Conservation (phyloP, 2,113 vertebrate genomes). For the Anarrhichthys ocellatus region DNA sequence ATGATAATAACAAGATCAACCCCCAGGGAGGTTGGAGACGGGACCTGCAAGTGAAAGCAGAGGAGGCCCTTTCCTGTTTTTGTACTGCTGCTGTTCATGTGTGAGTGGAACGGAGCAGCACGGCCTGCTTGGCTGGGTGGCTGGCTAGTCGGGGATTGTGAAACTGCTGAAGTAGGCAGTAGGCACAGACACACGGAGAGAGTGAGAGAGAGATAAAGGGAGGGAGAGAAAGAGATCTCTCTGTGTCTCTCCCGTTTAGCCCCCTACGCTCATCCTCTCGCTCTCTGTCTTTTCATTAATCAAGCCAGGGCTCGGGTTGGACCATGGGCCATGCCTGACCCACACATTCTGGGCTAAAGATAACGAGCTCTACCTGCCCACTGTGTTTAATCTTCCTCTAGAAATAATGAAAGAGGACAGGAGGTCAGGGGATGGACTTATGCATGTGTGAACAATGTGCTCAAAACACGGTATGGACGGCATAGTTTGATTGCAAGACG, state of each 20-base stretch:
- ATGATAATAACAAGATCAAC: constrained; percentile 79
- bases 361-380: constrained; percentile 81
- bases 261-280: constrained; percentile 56
- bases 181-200: constrained; percentile 68
- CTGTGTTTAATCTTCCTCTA: constrained; percentile 83
- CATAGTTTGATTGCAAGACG: background rate
- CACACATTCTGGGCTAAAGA: constrained; percentile 78
- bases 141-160: constrained; percentile 78
- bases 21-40: constrained; percentile 76
- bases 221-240: constrained; percentile 54
- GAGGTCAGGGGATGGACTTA: background rate
- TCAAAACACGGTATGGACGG: background rate
- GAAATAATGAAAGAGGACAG: constrained; percentile 68
- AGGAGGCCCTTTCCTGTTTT: constrained; percentile 80
- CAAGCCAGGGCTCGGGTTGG: constrained; percentile 56
- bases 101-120: constrained; percentile 73
- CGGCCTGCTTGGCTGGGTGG: constrained; percentile 68
- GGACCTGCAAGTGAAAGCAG: constrained; percentile 77
- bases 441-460: background rate
- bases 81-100: constrained; percentile 72
- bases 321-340: constrained; percentile 51
- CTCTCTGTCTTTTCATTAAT: constrained; percentile 75
- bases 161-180: constrained; percentile 86
- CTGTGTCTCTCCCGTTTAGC: constrained; percentile 78
- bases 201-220: constrained; percentile 28